A percentile compares a stretch with the other conserved stretches of the same genome.
Evolutionary conservation across 2,888 invertebrate species (phyloP).

Genomic region (Physocephala rufipes): DNA sequence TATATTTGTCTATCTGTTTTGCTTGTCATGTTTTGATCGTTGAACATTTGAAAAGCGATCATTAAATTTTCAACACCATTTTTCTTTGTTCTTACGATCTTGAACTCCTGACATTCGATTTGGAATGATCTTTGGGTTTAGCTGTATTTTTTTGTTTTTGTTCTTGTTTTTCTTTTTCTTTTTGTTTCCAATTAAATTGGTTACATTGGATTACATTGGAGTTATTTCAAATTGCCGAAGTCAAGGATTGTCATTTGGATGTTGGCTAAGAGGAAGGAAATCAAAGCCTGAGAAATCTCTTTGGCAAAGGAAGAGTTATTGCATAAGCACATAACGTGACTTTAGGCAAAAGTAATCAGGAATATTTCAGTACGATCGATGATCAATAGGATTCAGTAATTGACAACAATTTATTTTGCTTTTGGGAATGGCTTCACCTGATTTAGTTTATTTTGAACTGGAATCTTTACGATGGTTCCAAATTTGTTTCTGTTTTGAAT

Average conservation of each 20-base stretch:
- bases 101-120: conserved; percentile 48
- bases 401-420: no score
- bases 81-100: conserved; percentile 41
- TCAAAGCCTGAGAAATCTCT: no score
- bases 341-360: no score
- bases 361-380: no score
- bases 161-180: not conserved
- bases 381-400: no score
- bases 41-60: conserved; percentile 49
- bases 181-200: not conserved
- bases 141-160: no score
- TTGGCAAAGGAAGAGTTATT: no score
- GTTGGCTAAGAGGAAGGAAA: not conserved
- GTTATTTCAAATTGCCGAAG: not conserved
- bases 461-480: no score
- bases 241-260: not conserved
- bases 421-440: no score
- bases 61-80: conserved; percentile 51
- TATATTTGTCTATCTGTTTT: conserved; percentile 21
- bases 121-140: conserved; percentile 25
- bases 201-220: not conserved
- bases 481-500: no score
- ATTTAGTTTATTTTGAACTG: no score
- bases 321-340: no score
- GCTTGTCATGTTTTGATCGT: conserved; percentile 42